These are phyloP conservation scores for Maniola jurtina DNA, from an alignment of 1,140 invertebrate genomes.

Conservation along the genomic window DNA sequence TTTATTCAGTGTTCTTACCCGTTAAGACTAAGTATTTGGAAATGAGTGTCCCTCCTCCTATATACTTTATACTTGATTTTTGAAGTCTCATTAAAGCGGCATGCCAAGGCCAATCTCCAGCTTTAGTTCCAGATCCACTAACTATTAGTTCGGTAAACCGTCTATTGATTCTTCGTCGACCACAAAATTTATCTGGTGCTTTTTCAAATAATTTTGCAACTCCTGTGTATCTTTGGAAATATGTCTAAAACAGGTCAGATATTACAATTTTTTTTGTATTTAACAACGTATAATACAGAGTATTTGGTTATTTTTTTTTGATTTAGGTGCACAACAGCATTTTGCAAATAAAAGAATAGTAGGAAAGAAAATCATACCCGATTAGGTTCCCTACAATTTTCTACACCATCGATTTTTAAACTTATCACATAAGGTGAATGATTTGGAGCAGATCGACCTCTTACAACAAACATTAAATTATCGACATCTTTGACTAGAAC, in stretches of 20 bases:
- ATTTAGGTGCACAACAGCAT: neutral
- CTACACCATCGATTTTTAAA: slow-evolving; percentile 22
- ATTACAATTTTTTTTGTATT: neutral
- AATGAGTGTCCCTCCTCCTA: slow-evolving; percentile 57
- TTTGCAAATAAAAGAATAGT: too few species aligned
- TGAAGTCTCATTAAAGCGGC: slow-evolving; percentile 87
- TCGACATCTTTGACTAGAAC: slow-evolving; percentile 8
- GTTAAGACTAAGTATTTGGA: slow-evolving; percentile 49
- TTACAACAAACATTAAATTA: slow-evolving; percentile 10
- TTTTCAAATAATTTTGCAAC: slow-evolving; percentile 4
- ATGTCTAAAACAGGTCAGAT: slow-evolving; percentile 5
- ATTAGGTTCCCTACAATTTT: slow-evolving; percentile 21
- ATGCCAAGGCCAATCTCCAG: slow-evolving; percentile 93
- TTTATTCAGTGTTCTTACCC: slow-evolving; percentile 32
- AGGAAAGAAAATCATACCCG: slow-evolving; percentile 8
- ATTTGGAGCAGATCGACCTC: slow-evolving; percentile 6
- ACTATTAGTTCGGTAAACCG: slow-evolving; percentile 49
- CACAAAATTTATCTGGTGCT: slow-evolving; percentile 42
- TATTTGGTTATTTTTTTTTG: too few species aligned
- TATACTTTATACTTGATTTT: slow-evolving; percentile 55
- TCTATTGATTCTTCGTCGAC: slow-evolving; percentile 40
- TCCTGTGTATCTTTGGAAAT: slow-evolving; percentile 5
- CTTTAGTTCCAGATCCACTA: slow-evolving; percentile 47
- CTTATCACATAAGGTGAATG: slow-evolving; percentile 23
- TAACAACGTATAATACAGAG: too few species aligned